These are phyloP conservation scores for Oreonectes daqikongensis DNA, from an alignment of 2,797 vertebrate species.

Conservation along the genomic window DNA sequence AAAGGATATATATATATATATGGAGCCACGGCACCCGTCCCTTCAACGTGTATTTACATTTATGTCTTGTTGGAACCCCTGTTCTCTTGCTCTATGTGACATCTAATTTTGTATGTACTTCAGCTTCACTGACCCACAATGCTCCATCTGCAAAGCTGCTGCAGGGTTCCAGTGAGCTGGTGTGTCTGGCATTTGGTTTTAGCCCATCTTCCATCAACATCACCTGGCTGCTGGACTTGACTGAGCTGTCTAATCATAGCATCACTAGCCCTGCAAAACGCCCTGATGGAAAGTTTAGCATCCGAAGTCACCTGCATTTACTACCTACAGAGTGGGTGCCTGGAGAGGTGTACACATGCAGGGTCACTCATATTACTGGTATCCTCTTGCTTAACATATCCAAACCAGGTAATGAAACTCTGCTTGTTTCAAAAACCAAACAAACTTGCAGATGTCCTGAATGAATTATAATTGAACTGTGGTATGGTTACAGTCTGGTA, in stretches of 20 bases:
- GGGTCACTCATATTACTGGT: conserved; percentile 62
- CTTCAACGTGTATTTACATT: no score
- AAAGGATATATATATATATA: no score
- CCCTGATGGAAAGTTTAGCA: conserved; percentile 68
- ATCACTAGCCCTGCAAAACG: conserved; percentile 58
- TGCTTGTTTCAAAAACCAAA: not conserved
- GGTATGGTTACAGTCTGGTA: not conserved
- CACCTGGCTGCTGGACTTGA: conserved; percentile 64
- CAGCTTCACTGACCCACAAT: conserved; percentile 59
- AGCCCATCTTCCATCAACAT: conserved; percentile 71
- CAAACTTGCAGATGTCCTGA: not conserved
- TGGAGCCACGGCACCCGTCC: no score
- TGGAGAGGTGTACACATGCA: conserved; percentile 66
- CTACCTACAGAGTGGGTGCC: conserved; percentile 53
- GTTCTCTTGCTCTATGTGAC: not conserved
- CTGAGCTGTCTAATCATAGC: conserved; percentile 37
- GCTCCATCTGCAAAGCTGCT: conserved; percentile 65
- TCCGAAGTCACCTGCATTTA: conserved; percentile 66
- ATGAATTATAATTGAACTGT: not conserved
- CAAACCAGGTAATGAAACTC: conserved; percentile 61
- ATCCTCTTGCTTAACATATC: conserved; percentile 19
- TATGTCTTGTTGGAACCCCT: not conserved
- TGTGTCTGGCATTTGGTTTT: conserved; percentile 72
- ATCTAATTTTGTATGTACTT: not conserved
- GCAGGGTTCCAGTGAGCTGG: conserved; percentile 61